Percentiles rank a stretch among this genome's conserved stretches.
These are phyloP conservation scores for Megathymus violae DNA, from an alignment of 1,140 invertebrate genomes.

Conservation along the genomic window DNA sequence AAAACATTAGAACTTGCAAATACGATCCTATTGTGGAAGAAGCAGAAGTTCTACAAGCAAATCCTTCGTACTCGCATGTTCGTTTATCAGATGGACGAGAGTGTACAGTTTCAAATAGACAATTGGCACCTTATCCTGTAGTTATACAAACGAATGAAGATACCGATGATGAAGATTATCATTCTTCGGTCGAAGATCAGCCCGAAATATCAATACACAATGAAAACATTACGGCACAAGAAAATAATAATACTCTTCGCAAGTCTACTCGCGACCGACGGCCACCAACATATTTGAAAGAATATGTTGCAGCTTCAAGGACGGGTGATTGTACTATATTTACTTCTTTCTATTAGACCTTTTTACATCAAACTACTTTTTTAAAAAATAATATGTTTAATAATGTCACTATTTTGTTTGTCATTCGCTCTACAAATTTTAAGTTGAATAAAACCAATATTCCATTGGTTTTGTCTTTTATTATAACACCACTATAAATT, in stretches of 20 bases:
- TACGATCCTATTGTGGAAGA: conserved; percentile 29
- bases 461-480: no score
- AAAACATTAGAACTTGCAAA: not conserved
- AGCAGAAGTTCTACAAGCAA: conserved; percentile 27
- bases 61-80: conserved; percentile 29
- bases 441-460: no score
- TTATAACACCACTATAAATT: no score
- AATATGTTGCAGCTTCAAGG: not conserved
- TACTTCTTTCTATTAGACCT: no score
- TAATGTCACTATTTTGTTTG: no score
- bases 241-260: not conserved
- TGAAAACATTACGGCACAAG: not conserved
- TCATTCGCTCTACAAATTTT: no score
- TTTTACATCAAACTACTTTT: no score
- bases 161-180: not conserved
- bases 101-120: conserved; percentile 30
- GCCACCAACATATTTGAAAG: not conserved
- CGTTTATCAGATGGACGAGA: conserved; percentile 25
- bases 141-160: not conserved
- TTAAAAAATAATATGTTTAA: no score
- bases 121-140: not conserved
- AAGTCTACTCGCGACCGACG: not conserved
- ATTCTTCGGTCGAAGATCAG: not conserved
- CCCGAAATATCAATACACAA: no score
- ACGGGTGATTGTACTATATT: not conserved